These are phyloP conservation scores for Limnephilus lunatus DNA, from an alignment of 2,888 invertebrate genomes.

Conservation along the genomic window DNA sequence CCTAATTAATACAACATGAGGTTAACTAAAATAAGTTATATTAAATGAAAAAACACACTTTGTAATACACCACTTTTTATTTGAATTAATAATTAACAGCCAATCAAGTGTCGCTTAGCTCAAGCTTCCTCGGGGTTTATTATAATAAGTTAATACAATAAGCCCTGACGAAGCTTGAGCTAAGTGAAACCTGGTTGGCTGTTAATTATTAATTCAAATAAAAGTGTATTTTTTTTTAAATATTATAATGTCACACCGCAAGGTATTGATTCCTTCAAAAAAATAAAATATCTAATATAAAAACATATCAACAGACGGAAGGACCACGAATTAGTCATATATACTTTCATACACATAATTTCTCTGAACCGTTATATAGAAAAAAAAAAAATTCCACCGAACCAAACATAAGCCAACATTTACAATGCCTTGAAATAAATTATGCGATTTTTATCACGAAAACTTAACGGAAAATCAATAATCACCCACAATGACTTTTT, in stretches of 20 bases:
- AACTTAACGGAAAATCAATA: slow-evolving; percentile 39
- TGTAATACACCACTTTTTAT: too few species aligned
- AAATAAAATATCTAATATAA: neutral
- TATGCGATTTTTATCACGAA: neutral
- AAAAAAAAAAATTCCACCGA: neutral
- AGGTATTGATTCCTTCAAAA: too few species aligned
- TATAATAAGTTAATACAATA: too few species aligned
- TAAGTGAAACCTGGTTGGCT: too few species aligned
- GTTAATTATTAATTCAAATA: too few species aligned
- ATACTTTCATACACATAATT: neutral
- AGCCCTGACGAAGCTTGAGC: too few species aligned
- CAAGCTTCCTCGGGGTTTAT: too few species aligned
- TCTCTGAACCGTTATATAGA: neutral
- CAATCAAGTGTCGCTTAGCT: too few species aligned
- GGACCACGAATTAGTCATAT: neutral
- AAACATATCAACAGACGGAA: neutral
- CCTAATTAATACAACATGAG: neutral
- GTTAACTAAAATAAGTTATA: neutral
- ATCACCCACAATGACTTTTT: neutral
- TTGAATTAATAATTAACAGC: too few species aligned
- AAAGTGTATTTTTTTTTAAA: too few species aligned
- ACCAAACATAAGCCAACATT: slow-evolving; percentile 23
- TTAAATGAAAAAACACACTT: too few species aligned
- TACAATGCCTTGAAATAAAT: slow-evolving; percentile 1
- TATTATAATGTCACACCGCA: too few species aligned